phyloP scores from a whole-genome alignment of 2,888 invertebrate genomes.

The Pecten maximus region DNA sequence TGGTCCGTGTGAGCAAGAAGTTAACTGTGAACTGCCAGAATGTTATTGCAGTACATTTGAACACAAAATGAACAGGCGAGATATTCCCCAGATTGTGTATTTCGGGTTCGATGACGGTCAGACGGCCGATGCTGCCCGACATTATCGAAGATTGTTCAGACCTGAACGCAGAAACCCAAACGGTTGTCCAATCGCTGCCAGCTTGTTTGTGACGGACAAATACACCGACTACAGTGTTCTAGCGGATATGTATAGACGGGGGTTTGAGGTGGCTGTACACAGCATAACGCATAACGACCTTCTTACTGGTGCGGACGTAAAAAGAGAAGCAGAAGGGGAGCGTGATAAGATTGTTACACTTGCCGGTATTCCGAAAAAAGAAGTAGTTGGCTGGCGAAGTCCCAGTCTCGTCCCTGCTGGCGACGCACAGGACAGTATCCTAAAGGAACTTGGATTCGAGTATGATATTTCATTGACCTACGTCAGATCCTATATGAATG shows the following conservation, averaged over 20 bases:
- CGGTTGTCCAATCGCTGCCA: conserved; percentile 65
- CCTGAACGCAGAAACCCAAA: conserved; percentile 63
- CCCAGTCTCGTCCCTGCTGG: conserved; percentile 65
- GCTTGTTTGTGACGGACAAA: conserved; percentile 62
- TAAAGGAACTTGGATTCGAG: conserved; percentile 58
- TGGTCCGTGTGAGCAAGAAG: conserved; percentile 61
- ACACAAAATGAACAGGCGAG: conserved; percentile 48
- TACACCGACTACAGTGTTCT: conserved; percentile 58
- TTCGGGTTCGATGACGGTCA: conserved; percentile 70
- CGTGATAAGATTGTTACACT: conserved; percentile 51
- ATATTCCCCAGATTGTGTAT: conserved; percentile 70
- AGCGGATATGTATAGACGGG: conserved; percentile 55
- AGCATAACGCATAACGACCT: conserved; percentile 64
- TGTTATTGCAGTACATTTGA: conserved; percentile 69
- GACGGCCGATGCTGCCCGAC: conserved; percentile 54
- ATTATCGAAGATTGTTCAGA: conserved; percentile 58
- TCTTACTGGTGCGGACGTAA: conserved; percentile 72
- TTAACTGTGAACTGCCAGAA: conserved; percentile 68
- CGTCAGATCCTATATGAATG: conserved; percentile 78
- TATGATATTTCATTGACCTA: conserved; percentile 71
- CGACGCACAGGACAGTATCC: conserved; percentile 63
- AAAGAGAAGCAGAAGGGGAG: conserved; percentile 57
- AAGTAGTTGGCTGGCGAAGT: conserved; percentile 67
- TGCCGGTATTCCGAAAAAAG: conserved; percentile 60
- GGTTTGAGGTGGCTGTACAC: conserved; percentile 68